Base-by-base conservation (phyloP, 2,113 vertebrate genomes). In the Tympanuchus pallidicinctus region DNA sequence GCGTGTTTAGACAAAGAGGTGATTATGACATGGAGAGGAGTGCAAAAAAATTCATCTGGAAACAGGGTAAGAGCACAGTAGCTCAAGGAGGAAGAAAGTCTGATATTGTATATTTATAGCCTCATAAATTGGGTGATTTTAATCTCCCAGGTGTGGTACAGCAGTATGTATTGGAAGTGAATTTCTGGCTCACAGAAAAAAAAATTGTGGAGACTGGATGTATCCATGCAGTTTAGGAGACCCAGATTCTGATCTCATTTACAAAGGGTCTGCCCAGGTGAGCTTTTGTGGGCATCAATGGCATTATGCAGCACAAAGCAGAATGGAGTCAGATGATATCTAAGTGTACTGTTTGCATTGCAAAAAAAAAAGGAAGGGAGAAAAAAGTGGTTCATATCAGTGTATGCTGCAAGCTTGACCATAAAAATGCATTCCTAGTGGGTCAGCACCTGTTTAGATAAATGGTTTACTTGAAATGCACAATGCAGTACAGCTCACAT, bases 381-480 rank as follows among this genome's bases (percentile, higher is more conserved):
- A 71, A 40, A 5, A 57, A 71, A 93, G 61, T 0, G 0, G 69
- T 59, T 56, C 3, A 0, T 71, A 38, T 81, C 40, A 0, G 32
- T 48, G 54, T 30, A 8, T 54, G 86, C 54, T 92, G 59, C 57
- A 94, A 76, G 34, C 57, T 66, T 83, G 92, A 89, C 65, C 90
- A 84, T 89, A 76, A 91, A 88, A 81, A 48, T 13, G 19, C 78
- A 48, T 90, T 91, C 93, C 92, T 87, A 42, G 63, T 90, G 64
- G 97, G 92, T 93, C 91, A 87, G 79, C 94, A 97, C 97, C 96
- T 96, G 96, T 89, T 94, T 83, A 83, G 94, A 94, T 90, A 95
- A 94, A 95, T 75, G 90, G 47, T 84, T 94, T 92, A 61, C 87
- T 95, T 90, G 66, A 93, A 93, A 86, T 66, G 90, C 91, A 95